Conservation (phyloP, 2,888 invertebrate genomes). For the Branchipolynoe longqiensis region DNA sequence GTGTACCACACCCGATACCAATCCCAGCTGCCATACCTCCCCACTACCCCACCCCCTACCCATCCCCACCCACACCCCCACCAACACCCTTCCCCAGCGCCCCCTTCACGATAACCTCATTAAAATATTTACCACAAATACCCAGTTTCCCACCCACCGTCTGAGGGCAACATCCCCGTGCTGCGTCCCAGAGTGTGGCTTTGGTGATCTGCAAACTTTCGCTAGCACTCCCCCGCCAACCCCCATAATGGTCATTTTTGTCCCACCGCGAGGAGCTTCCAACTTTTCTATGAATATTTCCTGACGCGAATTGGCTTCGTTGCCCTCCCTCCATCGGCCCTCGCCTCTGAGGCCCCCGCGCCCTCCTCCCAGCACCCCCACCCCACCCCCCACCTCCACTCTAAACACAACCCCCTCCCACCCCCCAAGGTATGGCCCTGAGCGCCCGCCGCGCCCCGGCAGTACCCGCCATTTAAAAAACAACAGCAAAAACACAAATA, state of each 20-base stretch:
- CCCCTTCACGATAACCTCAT: slow-evolving; percentile 25
- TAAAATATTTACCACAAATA: slow-evolving; percentile 48
- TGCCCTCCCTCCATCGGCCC: slow-evolving; percentile 7
- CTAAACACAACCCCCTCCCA: background rate
- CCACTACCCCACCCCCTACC: background rate
- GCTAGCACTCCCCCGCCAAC: background rate
- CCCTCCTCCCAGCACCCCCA: slow-evolving; percentile 6
- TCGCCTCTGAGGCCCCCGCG: slow-evolving; percentile 11
- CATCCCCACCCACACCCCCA: background rate
- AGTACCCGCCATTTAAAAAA: too few species aligned
- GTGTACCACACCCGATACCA: too few species aligned
- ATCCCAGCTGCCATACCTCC: too few species aligned
- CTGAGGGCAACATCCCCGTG: too few species aligned
- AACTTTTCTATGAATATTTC: slow-evolving; percentile 47
- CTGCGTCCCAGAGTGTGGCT: too few species aligned
- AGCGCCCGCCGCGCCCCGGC: too few species aligned
- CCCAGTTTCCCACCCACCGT: background rate
- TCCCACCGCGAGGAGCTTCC: slow-evolving; percentile 3
- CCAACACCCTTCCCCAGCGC: background rate
- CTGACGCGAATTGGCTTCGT: slow-evolving; percentile 52
- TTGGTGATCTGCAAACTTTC: slow-evolving; percentile 45
- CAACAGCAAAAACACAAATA: too few species aligned
- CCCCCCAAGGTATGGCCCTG: too few species aligned
- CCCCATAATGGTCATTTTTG: slow-evolving; percentile 46
- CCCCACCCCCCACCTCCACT: background rate